These are phyloP conservation scores for Argyrosomus japonicus DNA, from an alignment of 2,113 vertebrate genomes.

Conservation along the genomic window DNA sequence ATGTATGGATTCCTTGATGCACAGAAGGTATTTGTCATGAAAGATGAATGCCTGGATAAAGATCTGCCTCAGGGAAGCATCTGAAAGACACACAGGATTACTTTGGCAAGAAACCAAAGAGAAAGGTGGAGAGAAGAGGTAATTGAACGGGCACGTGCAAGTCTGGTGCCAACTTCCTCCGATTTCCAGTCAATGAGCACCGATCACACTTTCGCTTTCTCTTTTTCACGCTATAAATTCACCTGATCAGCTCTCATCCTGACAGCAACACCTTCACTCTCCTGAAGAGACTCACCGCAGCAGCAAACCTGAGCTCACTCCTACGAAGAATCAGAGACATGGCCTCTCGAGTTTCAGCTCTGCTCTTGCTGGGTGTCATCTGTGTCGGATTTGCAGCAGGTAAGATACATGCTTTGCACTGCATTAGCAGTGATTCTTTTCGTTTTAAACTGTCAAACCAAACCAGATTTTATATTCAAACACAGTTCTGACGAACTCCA, in stretches of 20 bases:
- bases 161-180: background rate
- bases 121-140: background rate
- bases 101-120: background rate
- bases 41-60: background rate
- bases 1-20: background rate
- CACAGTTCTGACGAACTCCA: background rate
- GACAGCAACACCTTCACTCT: slow-evolving; percentile 25
- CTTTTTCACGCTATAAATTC: slow-evolving; percentile 56
- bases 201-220: slow-evolving; percentile 62
- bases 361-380: slow-evolving; percentile 66
- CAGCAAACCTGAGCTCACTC: slow-evolving; percentile 10
- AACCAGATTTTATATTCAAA: background rate
- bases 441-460: background rate
- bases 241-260: slow-evolving; percentile 2
- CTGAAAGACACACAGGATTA: background rate
- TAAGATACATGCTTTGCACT: slow-evolving; percentile 27
- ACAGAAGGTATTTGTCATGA: background rate
- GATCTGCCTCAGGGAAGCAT: background rate
- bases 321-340: slow-evolving; percentile 48
- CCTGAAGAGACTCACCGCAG: slow-evolving; percentile 26
- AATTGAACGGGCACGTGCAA: background rate
- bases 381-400: slow-evolving; percentile 50
- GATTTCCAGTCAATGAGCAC: slow-evolving; percentile 41
- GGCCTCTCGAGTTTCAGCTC: slow-evolving; percentile 54
- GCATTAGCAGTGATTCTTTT: too few relatives aligned